These are phyloP conservation scores for Takifugu bimaculatus DNA, from an alignment of 2,113 vertebrate genomes.

Conservation along the genomic window DNA sequence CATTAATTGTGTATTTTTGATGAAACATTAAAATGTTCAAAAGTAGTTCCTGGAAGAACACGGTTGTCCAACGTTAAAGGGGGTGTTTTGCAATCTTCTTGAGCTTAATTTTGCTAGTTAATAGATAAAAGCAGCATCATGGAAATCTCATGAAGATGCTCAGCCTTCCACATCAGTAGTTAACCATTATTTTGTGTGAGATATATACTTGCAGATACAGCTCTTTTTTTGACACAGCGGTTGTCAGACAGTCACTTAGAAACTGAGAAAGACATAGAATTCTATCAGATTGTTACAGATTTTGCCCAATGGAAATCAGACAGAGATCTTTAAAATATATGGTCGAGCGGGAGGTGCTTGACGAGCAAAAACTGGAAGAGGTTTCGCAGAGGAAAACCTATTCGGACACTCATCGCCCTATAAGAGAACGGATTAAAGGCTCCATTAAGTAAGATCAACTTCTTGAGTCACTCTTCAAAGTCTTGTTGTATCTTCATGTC, in stretches of 20 bases:
- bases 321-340: constrained; percentile 46
- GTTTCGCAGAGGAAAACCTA: constrained; percentile 67
- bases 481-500: not conserved
- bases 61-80: not conserved
- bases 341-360: constrained; percentile 73
- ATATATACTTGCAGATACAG: constrained; percentile 21
- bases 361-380: constrained; percentile 82
- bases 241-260: not conserved
- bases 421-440: constrained; percentile 56
- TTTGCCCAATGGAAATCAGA: constrained; percentile 42
- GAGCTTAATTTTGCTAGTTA: constrained; percentile 39
- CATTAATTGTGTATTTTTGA: too few relatives aligned
- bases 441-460: constrained; percentile 63
- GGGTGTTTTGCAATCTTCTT: constrained; percentile 37
- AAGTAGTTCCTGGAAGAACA: not conserved
- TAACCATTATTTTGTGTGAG: constrained; percentile 55
- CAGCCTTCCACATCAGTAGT: constrained; percentile 39
- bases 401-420: constrained; percentile 31
- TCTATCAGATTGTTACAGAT: constrained; percentile 12
- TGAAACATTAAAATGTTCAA: too few relatives aligned
- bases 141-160: constrained; percentile 17
- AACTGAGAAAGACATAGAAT: constrained; percentile 1
- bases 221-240: constrained; percentile 1
- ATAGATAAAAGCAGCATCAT: constrained; percentile 33
- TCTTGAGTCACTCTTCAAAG: not conserved